These are phyloP conservation scores for Sogatella furcifera DNA, from an alignment of 1,140 invertebrate genomes.

Conservation along the genomic window DNA sequence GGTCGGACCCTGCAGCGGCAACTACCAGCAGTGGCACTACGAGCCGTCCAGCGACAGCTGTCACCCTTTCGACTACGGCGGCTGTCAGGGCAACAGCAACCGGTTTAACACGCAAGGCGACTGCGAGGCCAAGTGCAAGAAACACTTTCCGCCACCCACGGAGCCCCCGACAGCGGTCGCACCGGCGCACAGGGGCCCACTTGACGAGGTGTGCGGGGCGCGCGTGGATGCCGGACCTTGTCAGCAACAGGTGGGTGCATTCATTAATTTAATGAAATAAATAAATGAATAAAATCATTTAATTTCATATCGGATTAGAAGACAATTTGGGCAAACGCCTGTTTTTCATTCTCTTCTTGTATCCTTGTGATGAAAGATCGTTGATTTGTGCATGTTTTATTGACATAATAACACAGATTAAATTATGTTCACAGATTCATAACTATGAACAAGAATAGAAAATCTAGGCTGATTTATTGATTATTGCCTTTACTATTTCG, in stretches of 20 bases:
- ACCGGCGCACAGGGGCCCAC: background rate
- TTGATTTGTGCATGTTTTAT: too few species aligned
- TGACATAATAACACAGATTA: too few species aligned
- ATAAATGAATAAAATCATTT: too few species aligned
- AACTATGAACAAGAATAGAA: too few species aligned
- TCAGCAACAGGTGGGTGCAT: conserved; percentile 32
- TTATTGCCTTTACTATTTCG: too few species aligned
- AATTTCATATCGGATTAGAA: too few species aligned
- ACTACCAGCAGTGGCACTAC: conserved; percentile 60
- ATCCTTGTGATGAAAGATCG: too few species aligned
- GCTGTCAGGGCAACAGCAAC: conserved; percentile 60
- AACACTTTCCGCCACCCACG: conserved; percentile 16
- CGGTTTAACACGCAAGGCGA: conserved; percentile 36
- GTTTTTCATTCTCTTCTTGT: too few species aligned
- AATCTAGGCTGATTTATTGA: too few species aligned
- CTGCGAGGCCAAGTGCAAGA: conserved; percentile 35
- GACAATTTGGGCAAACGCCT: too few species aligned
- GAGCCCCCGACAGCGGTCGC: background rate
- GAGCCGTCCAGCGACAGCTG: conserved; percentile 52
- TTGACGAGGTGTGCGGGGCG: conserved; percentile 18
- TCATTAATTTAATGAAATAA: too few species aligned
- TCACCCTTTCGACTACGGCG: conserved; percentile 53
- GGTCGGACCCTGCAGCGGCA: conserved; percentile 57
- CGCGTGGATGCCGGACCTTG: conserved; percentile 59
- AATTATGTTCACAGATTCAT: too few species aligned